Conservation (phyloP, 2,797 vertebrate genomes). For the Phoeniculus purpureus region DNA sequence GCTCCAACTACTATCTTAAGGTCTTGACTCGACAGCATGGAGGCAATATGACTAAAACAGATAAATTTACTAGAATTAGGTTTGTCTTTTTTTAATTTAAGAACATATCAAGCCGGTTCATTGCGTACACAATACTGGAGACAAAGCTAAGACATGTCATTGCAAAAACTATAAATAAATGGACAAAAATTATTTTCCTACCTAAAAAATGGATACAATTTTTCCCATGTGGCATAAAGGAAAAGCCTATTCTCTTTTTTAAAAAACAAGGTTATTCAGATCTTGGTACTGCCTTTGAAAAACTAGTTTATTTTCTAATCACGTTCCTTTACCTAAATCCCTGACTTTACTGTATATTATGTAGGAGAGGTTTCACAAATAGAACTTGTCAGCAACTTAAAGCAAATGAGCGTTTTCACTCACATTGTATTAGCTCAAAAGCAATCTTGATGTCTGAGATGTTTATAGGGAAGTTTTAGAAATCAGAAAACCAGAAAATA, state of each 20-base stretch:
- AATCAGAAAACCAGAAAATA: not conserved
- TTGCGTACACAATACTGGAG: not conserved
- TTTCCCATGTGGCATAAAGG: not conserved
- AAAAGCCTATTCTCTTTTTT: not conserved
- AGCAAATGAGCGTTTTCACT: not conserved
- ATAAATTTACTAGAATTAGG: slow-evolving; percentile 43
- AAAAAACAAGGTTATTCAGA: not conserved
- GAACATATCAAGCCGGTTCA: not conserved
- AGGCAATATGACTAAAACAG: slow-evolving; percentile 95
- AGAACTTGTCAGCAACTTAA: not conserved
- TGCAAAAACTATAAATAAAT: not conserved
- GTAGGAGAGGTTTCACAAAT: not conserved
- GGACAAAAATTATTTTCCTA: no score
- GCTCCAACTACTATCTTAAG: slow-evolving; percentile 99
- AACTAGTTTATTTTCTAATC: not conserved
- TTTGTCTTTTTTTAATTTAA: not conserved
- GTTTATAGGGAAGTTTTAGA: not conserved
- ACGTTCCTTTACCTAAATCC: not conserved
- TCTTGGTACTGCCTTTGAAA: not conserved
- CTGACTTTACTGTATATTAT: not conserved
- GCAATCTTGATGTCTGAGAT: not conserved
- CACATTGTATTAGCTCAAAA: not conserved
- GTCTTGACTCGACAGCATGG: slow-evolving; percentile 99
- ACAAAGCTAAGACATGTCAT: not conserved
- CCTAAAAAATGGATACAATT: no score